These are phyloP conservation scores for Sciurus carolinensis DNA, from an alignment of 2,797 vertebrate genomes.

Conservation along the genomic window DNA sequence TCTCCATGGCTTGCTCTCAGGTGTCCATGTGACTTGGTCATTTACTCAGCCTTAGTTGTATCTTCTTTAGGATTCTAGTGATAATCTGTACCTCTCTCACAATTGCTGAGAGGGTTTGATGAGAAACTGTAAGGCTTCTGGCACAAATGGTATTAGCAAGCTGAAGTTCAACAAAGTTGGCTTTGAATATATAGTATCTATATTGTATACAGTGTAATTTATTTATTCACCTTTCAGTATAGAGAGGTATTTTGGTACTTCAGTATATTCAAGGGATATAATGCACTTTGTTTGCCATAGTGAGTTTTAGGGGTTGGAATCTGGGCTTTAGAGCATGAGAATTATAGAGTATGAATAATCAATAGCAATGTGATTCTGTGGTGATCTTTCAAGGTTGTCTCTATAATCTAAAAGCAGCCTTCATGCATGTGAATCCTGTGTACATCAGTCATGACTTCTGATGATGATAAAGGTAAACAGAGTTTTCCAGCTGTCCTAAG, in stretches of 20 bases:
- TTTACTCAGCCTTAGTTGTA: constrained; percentile 26
- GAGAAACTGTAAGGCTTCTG: constrained; percentile 29
- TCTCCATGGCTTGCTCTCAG: background rate
- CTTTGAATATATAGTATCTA: background rate
- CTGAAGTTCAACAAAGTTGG: background rate
- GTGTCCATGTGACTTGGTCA: background rate
- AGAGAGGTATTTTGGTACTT: constrained; percentile 15
- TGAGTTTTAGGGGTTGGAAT: background rate
- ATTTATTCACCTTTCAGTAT: background rate
- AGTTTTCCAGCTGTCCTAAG: background rate
- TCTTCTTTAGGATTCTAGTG: background rate
- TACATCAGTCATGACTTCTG: background rate
- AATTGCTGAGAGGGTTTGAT: constrained; percentile 1
- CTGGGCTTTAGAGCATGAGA: background rate
- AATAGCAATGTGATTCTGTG: background rate
- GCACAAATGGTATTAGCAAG: background rate
- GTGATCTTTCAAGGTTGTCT: background rate
- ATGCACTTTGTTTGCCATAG: background rate
- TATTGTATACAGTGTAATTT: background rate
- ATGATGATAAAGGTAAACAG: background rate
- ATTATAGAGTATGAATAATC: background rate
- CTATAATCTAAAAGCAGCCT: constrained; percentile 36
- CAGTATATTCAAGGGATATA: background rate
- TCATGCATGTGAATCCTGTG: background rate
- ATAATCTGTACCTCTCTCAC: background rate